Base-by-base conservation (phyloP, 2,113 vertebrate genomes). In the Colius striatus region DNA sequence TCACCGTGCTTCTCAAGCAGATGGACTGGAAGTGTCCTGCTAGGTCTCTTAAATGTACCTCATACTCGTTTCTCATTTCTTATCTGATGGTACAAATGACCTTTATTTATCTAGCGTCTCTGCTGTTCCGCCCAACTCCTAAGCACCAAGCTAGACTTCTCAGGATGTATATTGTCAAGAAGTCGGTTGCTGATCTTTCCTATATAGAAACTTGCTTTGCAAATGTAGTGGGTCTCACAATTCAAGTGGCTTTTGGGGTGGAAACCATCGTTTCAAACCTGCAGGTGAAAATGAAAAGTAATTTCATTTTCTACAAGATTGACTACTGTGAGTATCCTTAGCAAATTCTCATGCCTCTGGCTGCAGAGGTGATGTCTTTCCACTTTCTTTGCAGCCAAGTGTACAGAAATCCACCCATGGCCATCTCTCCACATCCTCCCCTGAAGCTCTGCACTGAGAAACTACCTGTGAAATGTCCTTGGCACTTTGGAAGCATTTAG, bases 401-500 rank as follows among this genome's bases (percentile, higher is more conserved):
- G 29, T 54, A 80, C 61, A 94, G 86, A 83, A 89, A 82, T 45
- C 41, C 29, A 38, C 48, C 19, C 19, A 4, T 7, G 48, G 62
- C 34, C 1, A 0, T 30, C 43, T 51, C 21, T 63, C 32, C 23
- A 5, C 0, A 0, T 29, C 53, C 55, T 93, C 14, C 34, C 32
- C 65, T 60, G 34, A 77, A 78, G 77, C 16, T 23, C 43, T 5
- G 1, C 43, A 16, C 23, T 36, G 29, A 71, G n/a, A 45, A 94
- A 30, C 34, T 67, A 77, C 75, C 55, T 77, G 54, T 74, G 74
- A 92, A 87, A 77, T 22, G 32, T 32, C 38, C 20, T 51, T 55
- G 30, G 71, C 55, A 27, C 55, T 92, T 60, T 87, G 87, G 58
- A 92, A 95, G 43, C 58, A 55, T 80, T 90, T 76, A 16, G 25